Base-by-base conservation (phyloP, 2,888 invertebrate genomes). In the Herminia tarsipennalis region DNA sequence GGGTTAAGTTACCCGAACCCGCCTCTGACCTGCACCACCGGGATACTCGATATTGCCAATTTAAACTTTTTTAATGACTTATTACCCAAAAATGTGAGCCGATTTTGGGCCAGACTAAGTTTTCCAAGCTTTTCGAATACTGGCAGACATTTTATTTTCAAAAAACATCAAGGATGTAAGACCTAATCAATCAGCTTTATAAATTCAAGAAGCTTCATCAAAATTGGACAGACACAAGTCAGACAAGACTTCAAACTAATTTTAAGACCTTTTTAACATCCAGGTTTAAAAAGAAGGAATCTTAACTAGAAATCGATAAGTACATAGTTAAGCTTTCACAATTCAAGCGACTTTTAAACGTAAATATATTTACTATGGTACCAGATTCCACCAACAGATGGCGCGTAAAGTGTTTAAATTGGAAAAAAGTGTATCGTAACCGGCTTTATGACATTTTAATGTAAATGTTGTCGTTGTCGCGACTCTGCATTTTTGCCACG, bases 391-490 rank as follows among this genome's bases (percentile, higher is more conserved):
- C 30, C 37, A 37, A 50, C 47, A 65, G 64, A 50, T 58, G 64
- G 53, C 43, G 38, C 21, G 35, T 27, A 22, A 28, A 21, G 35
- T 27, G 35, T 56, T 54, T 30, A 22, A 40, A 48, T 48, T 37
- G 17, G 48, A 52, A 57, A 58, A 55, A 63, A 51, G 30, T 41
- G 5, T 52, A 33, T 54, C 24, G 35, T 34, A 64, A 65, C 65
- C 56, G 68, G 68, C 60, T 65, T 56, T 59, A 65, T 67, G 56
- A 56, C 65, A 64, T 65, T 65, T 64, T 64, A 64, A 64, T 67
- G 68, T 67, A 59, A 65, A 65, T 65, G 54, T 44, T 49, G 10
- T 17, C 40, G 50, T 25, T 48, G 53, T 47, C 44, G 56, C 46
- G 39, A 43, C 46, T 54, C 21, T 43, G 40, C 47, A 56, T 59